Evolutionary conservation across 2,113 vertebrate genomes (phyloP).

Genomic region (Loxodonta africana): DNA sequence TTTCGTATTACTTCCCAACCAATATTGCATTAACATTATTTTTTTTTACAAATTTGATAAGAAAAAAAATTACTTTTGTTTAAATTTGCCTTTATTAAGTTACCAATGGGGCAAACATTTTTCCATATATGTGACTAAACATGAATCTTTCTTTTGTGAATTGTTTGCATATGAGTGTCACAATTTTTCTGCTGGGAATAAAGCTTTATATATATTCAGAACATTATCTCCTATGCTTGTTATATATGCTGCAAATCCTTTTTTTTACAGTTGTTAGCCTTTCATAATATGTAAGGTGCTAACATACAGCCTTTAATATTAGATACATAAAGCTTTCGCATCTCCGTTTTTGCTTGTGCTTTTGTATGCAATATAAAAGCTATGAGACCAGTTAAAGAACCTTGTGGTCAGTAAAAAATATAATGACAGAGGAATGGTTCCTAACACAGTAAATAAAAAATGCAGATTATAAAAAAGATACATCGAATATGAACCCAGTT

Average conservation of each 20-base stretch:
- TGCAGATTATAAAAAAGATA: not conserved
- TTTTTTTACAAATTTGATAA: not conserved
- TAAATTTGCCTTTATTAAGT: conserved; percentile 15
- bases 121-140: not conserved
- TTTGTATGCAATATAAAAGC: not conserved
- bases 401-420: conserved; percentile 27
- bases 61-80: not conserved
- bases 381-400: not conserved
- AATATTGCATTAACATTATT: not conserved
- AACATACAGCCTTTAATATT: not conserved
- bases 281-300: not conserved
- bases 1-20: not conserved
- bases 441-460: conserved; percentile 8
- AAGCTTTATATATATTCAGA: not conserved
- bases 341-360: not conserved
- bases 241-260: not conserved
- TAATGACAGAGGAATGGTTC: not conserved
- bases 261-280: not conserved
- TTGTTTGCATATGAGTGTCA: not conserved
- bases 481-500: not conserved
- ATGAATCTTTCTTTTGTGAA: not conserved
- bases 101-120: not conserved
- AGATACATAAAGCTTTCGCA: not conserved
- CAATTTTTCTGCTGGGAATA: not conserved
- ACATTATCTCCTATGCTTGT: not conserved